These are phyloP conservation scores for Hydrophis major DNA, from an alignment of 2,797 vertebrate species.

Conservation along the genomic window DNA sequence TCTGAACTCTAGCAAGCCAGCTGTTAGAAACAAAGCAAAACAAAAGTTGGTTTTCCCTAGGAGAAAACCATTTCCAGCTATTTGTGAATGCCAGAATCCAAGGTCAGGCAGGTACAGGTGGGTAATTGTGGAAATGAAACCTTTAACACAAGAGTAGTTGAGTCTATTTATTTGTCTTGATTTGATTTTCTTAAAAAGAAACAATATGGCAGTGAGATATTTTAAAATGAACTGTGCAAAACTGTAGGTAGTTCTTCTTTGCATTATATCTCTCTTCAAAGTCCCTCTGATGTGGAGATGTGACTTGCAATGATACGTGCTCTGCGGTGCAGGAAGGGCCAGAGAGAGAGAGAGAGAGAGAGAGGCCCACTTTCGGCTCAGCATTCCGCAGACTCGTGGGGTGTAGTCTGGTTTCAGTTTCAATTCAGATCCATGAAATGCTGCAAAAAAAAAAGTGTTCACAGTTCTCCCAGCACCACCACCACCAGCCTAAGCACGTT, in stretches of 20 bases:
- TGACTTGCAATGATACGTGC: neutral
- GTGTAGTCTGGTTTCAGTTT: conserved; percentile 65
- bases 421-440: conserved; percentile 73
- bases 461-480: conserved; percentile 54
- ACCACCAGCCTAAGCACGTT: conserved; percentile 56
- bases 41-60: conserved; percentile 68
- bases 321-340: neutral
- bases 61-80: conserved; percentile 76
- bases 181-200: conserved; percentile 67
- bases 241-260: conserved; percentile 56
- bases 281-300: conserved; percentile 53
- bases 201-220: conserved; percentile 67
- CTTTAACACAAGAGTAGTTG: conserved; percentile 68
- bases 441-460: conserved; percentile 71
- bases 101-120: conserved; percentile 83
- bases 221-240: conserved; percentile 71
- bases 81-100: conserved; percentile 72
- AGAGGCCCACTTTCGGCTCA: conserved; percentile 54
- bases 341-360: neutral
- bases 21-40: conserved; percentile 55
- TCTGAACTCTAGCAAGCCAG: conserved; percentile 73
- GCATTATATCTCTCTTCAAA: conserved; percentile 61
- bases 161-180: conserved; percentile 93
- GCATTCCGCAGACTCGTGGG: conserved; percentile 66
- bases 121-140: conserved; percentile 74